phyloP scores from a whole-genome alignment of 2,888 invertebrate genomes.

The Megaustenia siamemsis region DNA sequence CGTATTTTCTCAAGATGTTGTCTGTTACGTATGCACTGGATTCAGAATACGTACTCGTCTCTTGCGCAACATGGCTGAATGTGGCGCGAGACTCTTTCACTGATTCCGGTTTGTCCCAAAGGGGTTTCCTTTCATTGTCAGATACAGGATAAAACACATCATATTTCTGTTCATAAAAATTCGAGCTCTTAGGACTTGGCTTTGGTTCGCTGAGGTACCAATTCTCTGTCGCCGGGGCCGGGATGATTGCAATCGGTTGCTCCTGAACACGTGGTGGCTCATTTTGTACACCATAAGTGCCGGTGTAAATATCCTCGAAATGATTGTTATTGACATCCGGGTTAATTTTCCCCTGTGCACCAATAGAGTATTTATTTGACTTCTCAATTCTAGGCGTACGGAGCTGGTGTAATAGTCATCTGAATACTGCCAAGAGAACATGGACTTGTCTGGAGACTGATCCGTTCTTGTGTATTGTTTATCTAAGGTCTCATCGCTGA shows the following conservation, averaged over 20 bases:
- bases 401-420: conserved; percentile 34
- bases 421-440: background rate
- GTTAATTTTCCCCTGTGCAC: background rate
- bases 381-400: conserved; percentile 5
- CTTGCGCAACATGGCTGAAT: background rate
- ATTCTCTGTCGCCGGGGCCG: background rate
- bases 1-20: conserved; percentile 14
- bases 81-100: background rate
- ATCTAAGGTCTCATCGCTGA: too few species aligned
- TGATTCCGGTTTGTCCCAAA: background rate
- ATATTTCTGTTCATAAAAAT: background rate
- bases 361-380: conserved; percentile 2
- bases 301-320: conserved; percentile 40
- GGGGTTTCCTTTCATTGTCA: background rate
- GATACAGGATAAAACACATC: background rate
- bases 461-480: too few species aligned
- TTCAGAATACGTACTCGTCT: background rate
- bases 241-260: background rate
- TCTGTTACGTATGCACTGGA: background rate
- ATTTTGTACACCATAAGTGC: background rate
- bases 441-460: too few species aligned
- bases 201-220: conserved; percentile 1
- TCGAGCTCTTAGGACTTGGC: background rate
- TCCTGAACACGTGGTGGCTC: background rate
- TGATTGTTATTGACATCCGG: conserved; percentile 31